Evolutionary conservation across 2,797 vertebrate genomes (phyloP), one percentile per base, ranked within the genome.

Genomic region (Sorex maritimensis): DNA sequence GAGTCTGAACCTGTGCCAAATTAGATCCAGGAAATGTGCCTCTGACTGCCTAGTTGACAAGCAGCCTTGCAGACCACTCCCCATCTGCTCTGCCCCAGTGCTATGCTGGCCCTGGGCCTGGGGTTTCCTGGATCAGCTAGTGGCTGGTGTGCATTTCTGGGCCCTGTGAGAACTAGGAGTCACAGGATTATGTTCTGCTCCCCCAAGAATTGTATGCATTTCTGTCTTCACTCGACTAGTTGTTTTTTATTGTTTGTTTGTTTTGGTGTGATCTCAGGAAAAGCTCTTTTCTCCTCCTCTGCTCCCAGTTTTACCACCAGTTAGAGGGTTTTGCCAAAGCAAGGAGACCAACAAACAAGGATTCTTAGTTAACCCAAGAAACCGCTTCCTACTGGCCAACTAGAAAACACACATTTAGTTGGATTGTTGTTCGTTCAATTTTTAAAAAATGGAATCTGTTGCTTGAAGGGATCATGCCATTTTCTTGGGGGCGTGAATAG

Each of bases 371-470:
- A 12, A 19, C 11, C 52, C 58, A 67, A 26, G 34, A 87, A 89
- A 55, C 69, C 34, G 5, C 78, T 72, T 73, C 58, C 86, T 49
- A 30, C 46, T 61, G 63, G 44, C 34, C 38, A 82, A 10, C 23
- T 30, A 73, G 79, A 89, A 75, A 72, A 44, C 41, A 85, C 41
- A 34, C 10, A 1, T 78, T 74, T 65, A 41, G 2, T 19, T 34
- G 55, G 79, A 44, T 52, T 61, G 10, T 24, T 34, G 86, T 68
- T 73, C 34, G 58, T 24, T 55, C 58, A 24, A 65, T 87, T 85
- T 34, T 34, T 34, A 34, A 55, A 69, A 86, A 86, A 85, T 19
- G 67, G 67, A 72, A n/a, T 72, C 30, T 69, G 74, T n/a, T 85
- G 58, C 88, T 73, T 91, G 49, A 58, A 46, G 90, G 38, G 71